Evolutionary conservation across 2,888 invertebrate genomes (phyloP), one percentile per base, ranked within the genome.

Genomic region (Anoncus sp.): DNA sequence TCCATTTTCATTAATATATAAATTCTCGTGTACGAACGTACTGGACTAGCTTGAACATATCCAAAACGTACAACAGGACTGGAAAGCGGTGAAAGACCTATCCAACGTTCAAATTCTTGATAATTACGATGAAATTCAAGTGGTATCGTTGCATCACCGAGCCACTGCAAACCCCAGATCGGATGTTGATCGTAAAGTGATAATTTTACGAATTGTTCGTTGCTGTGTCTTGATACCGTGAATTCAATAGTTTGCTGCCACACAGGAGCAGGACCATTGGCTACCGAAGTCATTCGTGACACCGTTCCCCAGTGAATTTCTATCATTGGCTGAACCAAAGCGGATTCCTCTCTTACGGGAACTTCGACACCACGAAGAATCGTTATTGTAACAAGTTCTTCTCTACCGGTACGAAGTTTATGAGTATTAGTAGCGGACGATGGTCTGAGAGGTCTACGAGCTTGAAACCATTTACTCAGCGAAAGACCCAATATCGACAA

Each of bases 231-330:
- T 4, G 90, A 87, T 2, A 88, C 73, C 18, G 89, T 88, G 63
- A 91, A 90, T 4, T 87, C 84, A 45, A 91, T 75, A 1, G 88
- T 90, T 55, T 90, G 88, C 20, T 91, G 90, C 91, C 91, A 91
- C 35, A 91, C 83, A 3, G 91, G 91, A 4, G 90, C 90, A 18
- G 90, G 87, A 1, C 90, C 90, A 24, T 91, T 88, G 2, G 89
- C 87, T 2, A 85, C 47, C 1, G 84, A 70, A 0, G 90, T 91
- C 1, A 82, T 59, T 16, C 82, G 85, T 6, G 85, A 69, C 0
- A 82, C 82, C 14, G 85, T 83, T 20, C 88, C 87, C 90, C 90
- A 91, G 71, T 90, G 87, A 24, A 91, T 85, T 71, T 90, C 90
- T 4, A 91, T 69, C 0, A 90, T 73, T 1, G 91, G 90, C 63